Percentiles rank a stretch among this genome's conserved stretches.
Conservation (phyloP, 2,797 vertebrate genomes). For the Antennarius maculatus region DNA sequence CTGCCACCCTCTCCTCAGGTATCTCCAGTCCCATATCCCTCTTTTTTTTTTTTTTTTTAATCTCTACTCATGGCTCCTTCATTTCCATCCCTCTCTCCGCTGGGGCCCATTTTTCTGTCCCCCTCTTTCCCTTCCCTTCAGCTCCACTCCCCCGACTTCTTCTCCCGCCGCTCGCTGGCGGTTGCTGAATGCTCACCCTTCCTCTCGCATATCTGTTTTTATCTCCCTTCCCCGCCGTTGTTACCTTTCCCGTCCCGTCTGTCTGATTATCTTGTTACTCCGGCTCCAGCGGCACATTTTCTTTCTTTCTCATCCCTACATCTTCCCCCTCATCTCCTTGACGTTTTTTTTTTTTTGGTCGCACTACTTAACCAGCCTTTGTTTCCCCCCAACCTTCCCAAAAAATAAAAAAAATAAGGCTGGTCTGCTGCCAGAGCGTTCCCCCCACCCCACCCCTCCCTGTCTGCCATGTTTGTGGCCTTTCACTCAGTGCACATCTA, state of each 20-base stretch:
- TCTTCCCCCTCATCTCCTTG: conserved; percentile 22
- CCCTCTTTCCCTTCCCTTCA: conserved; percentile 20
- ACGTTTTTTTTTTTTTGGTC: conserved; percentile 23
- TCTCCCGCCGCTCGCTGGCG: background rate
- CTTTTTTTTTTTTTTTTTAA: conserved; percentile 34
- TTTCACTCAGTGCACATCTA: conserved; percentile 82
- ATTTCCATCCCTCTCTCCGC: conserved; percentile 25
- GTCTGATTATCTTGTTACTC: conserved; percentile 46
- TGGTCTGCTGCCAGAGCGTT: background rate
- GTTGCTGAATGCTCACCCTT: background rate
- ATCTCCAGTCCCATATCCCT: conserved; percentile 31
- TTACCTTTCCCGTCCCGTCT: conserved; percentile 37
- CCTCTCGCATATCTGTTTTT: background rate
- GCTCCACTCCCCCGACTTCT: conserved; percentile 2
- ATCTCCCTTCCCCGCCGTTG: conserved; percentile 23
- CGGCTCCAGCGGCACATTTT: conserved; percentile 27
- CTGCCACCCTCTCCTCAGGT: conserved; percentile 31
- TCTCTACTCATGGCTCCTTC: too few species aligned
- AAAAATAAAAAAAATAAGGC: too few species aligned
- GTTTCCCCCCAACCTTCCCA: too few species aligned
- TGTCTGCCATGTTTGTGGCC: conserved; percentile 78
- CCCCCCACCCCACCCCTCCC: conserved; percentile 32
- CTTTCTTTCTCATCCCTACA: conserved; percentile 34
- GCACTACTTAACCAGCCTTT: conserved; percentile 25
- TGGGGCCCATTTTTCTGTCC: background rate